Percentiles rank a stretch among this genome's conserved stretches.
Evolutionary conservation across 2,888 invertebrate genomes (phyloP).

Genomic region (Drosophila quasianomalipes): DNA sequence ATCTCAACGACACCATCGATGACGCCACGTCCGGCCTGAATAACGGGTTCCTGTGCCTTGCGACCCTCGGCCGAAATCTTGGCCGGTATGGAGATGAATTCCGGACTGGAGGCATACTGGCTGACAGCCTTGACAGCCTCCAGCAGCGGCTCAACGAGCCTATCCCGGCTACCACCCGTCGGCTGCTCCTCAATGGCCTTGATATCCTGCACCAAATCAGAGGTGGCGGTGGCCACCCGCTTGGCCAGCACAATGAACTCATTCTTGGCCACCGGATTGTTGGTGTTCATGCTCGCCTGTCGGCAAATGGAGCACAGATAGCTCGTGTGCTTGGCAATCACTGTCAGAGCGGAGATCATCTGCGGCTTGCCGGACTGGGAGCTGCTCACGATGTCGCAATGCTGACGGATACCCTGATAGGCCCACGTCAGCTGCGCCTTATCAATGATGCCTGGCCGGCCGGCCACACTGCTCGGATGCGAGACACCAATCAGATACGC

Average conservation of each 20-base stretch:
- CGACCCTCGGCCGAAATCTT: conserved; percentile 94
- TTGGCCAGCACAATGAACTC: conserved; percentile 99
- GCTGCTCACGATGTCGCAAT: conserved; percentile 92
- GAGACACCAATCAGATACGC: conserved; percentile 98
- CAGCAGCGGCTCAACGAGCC: conserved; percentile 93
- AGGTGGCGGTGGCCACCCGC: conserved; percentile 98
- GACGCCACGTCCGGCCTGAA: conserved; percentile 91
- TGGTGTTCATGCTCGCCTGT: conserved; percentile 95
- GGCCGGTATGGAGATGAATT: conserved; percentile 97
- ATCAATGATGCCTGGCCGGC: conserved; percentile 95
- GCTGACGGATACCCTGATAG: conserved; percentile 94
- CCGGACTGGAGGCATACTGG: conserved; percentile 96
- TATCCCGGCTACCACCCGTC: conserved; percentile 90
- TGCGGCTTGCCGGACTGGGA: conserved; percentile 91
- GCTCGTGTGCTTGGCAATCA: conserved; percentile 98
- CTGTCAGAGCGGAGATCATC: conserved; percentile 95
- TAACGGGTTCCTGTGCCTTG: conserved; percentile 94
- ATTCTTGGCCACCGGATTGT: conserved; percentile 95
- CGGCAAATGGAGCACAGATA: conserved; percentile 98
- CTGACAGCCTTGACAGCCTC: conserved; percentile 97
- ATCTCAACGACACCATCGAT: conserved; percentile 95
- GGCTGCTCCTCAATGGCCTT: conserved; percentile 95
- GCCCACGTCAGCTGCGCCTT: conserved; percentile 95
- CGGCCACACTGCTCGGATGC: conserved; percentile 95
- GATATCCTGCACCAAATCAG: conserved; percentile 96